Conservation (phyloP, 1,140 invertebrate species). For the Zaprionus ghesquierei region DNA sequence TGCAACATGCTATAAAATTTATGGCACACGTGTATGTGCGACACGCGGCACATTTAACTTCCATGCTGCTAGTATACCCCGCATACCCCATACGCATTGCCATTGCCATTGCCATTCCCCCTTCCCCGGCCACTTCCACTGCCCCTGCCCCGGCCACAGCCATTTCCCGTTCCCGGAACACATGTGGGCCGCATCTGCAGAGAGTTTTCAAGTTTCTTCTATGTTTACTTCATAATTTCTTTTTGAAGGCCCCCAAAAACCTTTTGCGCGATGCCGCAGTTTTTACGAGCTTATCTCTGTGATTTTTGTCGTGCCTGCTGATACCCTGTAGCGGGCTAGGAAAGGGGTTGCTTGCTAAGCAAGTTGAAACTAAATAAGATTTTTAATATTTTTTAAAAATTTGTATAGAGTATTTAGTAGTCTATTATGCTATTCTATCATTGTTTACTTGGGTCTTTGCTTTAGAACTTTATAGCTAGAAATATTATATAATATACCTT, state of each 20-base stretch:
- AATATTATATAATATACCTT: no score
- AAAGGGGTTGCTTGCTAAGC: no score
- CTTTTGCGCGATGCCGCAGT: constrained; percentile 60
- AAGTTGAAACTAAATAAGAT: no score
- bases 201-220: constrained; percentile 47
- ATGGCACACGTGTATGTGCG: constrained; percentile 66
- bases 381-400: no score
- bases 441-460: no score
- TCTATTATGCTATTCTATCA: neutral
- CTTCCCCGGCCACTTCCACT: constrained; percentile 5
- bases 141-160: neutral
- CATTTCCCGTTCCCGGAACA: constrained; percentile 46
- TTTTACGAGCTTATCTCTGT: constrained; percentile 67
- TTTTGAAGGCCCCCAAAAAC: constrained; percentile 57
- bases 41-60: constrained; percentile 55
- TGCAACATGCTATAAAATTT: constrained; percentile 73
- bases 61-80: neutral
- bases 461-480: no score
- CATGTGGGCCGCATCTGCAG: constrained; percentile 64
- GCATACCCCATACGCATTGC: neutral
- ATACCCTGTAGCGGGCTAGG: constrained; percentile 21
- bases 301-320: neutral
- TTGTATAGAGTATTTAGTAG: neutral
- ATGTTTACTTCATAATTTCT: constrained; percentile 67
- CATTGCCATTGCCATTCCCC: constrained; percentile 19